These are phyloP conservation scores for Stenotaenia linearis DNA, from an alignment of 2,888 invertebrate species.

Conservation along the genomic window DNA sequence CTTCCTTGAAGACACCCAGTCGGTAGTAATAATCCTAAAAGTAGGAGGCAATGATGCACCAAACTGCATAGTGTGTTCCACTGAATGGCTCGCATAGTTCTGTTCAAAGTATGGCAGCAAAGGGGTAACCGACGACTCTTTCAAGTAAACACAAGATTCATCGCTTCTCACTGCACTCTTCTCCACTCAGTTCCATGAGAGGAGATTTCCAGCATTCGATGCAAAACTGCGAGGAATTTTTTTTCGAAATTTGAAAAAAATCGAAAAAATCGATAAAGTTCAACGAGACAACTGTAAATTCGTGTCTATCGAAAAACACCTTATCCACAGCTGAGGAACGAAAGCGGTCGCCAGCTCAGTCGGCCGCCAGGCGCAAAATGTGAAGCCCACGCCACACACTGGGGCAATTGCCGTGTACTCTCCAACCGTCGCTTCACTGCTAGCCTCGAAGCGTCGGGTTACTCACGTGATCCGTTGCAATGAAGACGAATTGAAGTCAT, in stretches of 20 bases:
- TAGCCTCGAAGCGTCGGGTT: neutral
- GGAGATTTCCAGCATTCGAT: neutral
- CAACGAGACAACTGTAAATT: neutral
- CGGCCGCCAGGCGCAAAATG: slow-evolving; percentile 2
- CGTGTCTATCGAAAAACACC: neutral
- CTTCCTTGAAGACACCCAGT: neutral
- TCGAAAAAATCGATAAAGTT: neutral
- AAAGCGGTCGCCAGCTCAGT: neutral
- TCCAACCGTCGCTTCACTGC: neutral
- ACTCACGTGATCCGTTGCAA: neutral
- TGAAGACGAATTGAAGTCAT: neutral
- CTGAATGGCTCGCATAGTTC: slow-evolving; percentile 15
- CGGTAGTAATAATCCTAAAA: neutral
- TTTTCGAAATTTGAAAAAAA: neutral
- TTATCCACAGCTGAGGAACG: neutral
- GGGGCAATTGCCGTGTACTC: neutral
- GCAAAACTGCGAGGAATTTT: neutral
- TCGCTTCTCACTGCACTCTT: neutral
- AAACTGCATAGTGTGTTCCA: slow-evolving; percentile 1
- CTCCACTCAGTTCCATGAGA: neutral
- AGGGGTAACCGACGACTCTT: neutral
- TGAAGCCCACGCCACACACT: neutral
- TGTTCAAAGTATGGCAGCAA: neutral
- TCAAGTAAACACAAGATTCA: neutral
- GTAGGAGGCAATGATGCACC: slow-evolving; percentile 4